Percentiles rank a stretch among this genome's conserved stretches.
phyloP scores from a whole-genome alignment of 2,113 vertebrate species.

The Typhlomys cinereus region DNA sequence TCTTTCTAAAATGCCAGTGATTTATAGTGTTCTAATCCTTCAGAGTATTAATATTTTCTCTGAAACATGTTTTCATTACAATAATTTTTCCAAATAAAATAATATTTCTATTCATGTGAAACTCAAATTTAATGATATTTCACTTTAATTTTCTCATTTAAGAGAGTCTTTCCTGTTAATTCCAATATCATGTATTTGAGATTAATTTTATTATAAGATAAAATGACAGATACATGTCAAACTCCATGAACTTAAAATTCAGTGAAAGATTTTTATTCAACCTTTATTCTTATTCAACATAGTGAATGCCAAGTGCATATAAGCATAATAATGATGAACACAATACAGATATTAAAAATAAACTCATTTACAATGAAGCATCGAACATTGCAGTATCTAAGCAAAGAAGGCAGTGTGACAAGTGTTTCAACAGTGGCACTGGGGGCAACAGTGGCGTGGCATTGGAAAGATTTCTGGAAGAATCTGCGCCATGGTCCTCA shows the following conservation, averaged over 20 bases:
- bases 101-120: not conserved
- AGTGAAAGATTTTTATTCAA: not conserved
- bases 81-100: conserved; percentile 18
- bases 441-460: not conserved
- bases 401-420: not conserved
- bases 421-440: rapidly evolving
- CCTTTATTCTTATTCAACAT: not conserved
- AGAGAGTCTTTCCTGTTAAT: not conserved
- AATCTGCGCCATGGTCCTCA: not conserved
- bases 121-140: not conserved
- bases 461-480: not conserved
- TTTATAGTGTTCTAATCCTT: conserved; percentile 5
- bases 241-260: not conserved
- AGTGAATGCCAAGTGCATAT: not conserved
- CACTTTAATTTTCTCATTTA: not conserved
- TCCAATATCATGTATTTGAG: not conserved
- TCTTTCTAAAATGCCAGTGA: conserved; percentile 25
- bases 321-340: not conserved
- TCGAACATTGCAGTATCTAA: not conserved
- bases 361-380: not conserved
- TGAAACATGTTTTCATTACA: not conserved
- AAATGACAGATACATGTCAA: not conserved
- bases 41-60: conserved; percentile 43
- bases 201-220: not conserved
- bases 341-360: not conserved